A percentile compares a stretch with the other conserved stretches of the same genome.
Evolutionary conservation across 1,140 invertebrate genomes (phyloP).

Genomic region (Adelges cooleyi): DNA sequence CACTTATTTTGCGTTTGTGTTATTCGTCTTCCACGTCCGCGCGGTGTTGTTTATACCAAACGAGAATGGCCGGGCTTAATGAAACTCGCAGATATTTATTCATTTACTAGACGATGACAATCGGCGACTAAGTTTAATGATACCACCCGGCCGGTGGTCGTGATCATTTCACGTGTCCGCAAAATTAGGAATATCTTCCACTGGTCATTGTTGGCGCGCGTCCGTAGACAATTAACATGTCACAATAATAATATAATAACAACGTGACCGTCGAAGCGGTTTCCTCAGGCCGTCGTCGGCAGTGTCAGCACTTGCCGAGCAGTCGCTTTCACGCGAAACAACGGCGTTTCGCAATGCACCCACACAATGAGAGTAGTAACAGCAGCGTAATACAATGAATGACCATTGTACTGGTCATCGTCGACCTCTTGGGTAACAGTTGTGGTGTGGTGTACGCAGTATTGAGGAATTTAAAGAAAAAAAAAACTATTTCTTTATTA

Average conservation of each 20-base stretch:
- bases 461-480: too few species aligned
- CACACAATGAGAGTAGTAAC: not conserved
- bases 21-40: not conserved
- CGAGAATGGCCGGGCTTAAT: too few species aligned
- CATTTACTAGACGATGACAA: too few species aligned
- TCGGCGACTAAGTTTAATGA: too few species aligned
- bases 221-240: not conserved
- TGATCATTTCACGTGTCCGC: not conserved
- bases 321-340: constrained; percentile 6
- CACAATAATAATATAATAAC: not conserved
- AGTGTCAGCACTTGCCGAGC: too few species aligned
- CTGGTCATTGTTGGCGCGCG: constrained; percentile 4
- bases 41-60: not conserved
- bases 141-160: not conserved
- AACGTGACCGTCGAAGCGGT: not conserved
- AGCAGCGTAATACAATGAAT: too few species aligned
- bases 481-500: too few species aligned
- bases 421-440: too few species aligned
- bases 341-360: not conserved
- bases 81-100: too few species aligned
- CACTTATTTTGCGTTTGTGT: not conserved
- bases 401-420: too few species aligned
- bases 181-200: not conserved
- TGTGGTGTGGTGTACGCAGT: too few species aligned
- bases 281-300: not conserved